Base-by-base conservation (phyloP, 1,140 invertebrate species). In the Augochlora pura region DNA sequence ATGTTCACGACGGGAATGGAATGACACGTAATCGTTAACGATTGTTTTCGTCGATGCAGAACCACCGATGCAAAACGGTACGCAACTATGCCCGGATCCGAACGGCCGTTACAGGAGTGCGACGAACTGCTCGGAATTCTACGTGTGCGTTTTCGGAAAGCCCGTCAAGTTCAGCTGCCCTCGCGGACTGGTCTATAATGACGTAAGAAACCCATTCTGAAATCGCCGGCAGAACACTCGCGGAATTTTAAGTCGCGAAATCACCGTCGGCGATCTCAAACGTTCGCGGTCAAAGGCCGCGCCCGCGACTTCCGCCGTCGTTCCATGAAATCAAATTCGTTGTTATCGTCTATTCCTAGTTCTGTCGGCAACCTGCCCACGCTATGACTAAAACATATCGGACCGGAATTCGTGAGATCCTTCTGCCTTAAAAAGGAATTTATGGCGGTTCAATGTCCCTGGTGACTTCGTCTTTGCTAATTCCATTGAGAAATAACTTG, bases 111-210 rank as follows among this genome's bases (percentile, higher is more conserved):
- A 94, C 90, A 93, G 94, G 82, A 95, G 94, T 87, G 91, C 93
- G 66, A 92, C 89, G 14, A 94, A 95, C 90, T 96, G 95, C 81
- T 95, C 94, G 74, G 94, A 94, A 86, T 96, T 95, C 91, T 95
- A 94, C 90, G 93, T 95, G 9, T 96, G 95, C 88, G 92, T 94
- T 27, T 87, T 88, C 76, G 91, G 93, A 75, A 90, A 91, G 57
- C 94, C 95, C n/a, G 93, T 94, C 67, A 94, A 94, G 86, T 95
- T 95, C 88, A 88, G 90, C 64, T 96, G 95, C 87, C 94, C 95
- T 38, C 92, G 86, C 64, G 94, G 94, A 60, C 91, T 95, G 60
- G 93, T 94, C 80, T 96, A 95, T 88, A 96, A 94, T 90, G 93
- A 94, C 88, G 95, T 96, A 93, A 94, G 92, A 86, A 73, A 87